phyloP scores from a whole-genome alignment of 2,797 vertebrate genomes.

The Philypnodon macrostomus region DNA sequence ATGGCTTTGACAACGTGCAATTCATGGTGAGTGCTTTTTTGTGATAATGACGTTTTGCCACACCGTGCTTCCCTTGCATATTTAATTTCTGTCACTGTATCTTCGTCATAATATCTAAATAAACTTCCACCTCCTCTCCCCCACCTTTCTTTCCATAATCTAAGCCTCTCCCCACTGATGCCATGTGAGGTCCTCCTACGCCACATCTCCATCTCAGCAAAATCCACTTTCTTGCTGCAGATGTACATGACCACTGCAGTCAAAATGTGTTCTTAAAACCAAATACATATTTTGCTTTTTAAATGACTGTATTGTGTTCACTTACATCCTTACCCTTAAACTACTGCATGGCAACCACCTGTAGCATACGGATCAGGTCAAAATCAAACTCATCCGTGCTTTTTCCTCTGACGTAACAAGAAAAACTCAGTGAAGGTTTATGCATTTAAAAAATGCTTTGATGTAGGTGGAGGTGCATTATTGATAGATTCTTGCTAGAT shows the following conservation, averaged over 20 bases:
- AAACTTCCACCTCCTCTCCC: conserved; percentile 28
- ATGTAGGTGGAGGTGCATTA: conserved; percentile 18
- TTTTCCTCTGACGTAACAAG: conserved; percentile 34
- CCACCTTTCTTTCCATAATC: conserved; percentile 21
- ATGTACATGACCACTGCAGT: conserved; percentile 19
- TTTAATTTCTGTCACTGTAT: conserved; percentile 8
- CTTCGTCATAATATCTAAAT: background rate
- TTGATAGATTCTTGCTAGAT: conserved; percentile 33
- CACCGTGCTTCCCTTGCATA: conserved; percentile 10
- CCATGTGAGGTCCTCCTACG: conserved; percentile 70
- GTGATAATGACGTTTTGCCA: conserved; percentile 1
- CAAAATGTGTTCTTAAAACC: background rate
- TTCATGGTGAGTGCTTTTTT: conserved; percentile 92
- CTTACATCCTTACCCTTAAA: background rate
- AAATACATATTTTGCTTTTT: background rate
- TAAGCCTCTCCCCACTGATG: conserved; percentile 59
- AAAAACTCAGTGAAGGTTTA: conserved; percentile 31
- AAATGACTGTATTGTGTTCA: background rate
- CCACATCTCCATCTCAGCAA: conserved; percentile 43
- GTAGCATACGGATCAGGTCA: conserved; percentile 43
- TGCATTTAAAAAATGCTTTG: conserved; percentile 29
- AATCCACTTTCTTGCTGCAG: conserved; percentile 37
- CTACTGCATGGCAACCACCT: conserved; percentile 39
- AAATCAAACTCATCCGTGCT: conserved; percentile 1
- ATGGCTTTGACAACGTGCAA: conserved; percentile 97